These are phyloP conservation scores for Drosophila fulvimacula DNA, from an alignment of 2,888 invertebrate species.

Conservation along the genomic window DNA sequence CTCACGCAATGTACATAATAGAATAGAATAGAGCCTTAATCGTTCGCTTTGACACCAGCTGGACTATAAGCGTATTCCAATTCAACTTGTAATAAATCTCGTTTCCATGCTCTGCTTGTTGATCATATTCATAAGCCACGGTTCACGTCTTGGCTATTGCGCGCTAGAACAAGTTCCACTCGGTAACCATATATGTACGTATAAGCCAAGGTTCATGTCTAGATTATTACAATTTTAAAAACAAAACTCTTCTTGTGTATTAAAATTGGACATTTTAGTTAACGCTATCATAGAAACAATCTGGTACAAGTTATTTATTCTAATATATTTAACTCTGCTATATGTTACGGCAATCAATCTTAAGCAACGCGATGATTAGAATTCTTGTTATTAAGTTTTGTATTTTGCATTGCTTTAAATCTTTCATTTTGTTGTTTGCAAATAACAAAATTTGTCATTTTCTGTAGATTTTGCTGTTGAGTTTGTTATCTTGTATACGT, in stretches of 20 bases:
- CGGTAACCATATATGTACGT: neutral
- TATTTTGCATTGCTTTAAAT: neutral
- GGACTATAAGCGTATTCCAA: neutral
- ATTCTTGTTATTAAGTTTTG: neutral
- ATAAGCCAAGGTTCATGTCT: neutral
- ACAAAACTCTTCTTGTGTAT: neutral
- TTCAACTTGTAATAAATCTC: neutral
- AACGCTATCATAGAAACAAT: neutral
- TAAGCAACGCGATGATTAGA: neutral
- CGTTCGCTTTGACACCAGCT: neutral
- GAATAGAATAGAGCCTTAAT: too few species aligned
- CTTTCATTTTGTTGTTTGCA: slow-evolving; percentile 3
- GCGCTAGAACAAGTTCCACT: neutral
- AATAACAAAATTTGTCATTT: slow-evolving; percentile 11
- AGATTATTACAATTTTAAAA: neutral
- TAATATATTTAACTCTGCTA: neutral
- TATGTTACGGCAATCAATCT: neutral
- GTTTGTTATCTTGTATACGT: neutral
- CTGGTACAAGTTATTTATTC: neutral
- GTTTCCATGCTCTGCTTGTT: neutral
- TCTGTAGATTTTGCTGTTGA: neutral
- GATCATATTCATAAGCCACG: neutral
- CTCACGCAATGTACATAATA: neutral
- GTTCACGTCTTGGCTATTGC: neutral
- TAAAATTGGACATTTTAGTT: neutral